Conservation (phyloP, 2,797 vertebrate species). For the Myotis planiceps region DNA sequence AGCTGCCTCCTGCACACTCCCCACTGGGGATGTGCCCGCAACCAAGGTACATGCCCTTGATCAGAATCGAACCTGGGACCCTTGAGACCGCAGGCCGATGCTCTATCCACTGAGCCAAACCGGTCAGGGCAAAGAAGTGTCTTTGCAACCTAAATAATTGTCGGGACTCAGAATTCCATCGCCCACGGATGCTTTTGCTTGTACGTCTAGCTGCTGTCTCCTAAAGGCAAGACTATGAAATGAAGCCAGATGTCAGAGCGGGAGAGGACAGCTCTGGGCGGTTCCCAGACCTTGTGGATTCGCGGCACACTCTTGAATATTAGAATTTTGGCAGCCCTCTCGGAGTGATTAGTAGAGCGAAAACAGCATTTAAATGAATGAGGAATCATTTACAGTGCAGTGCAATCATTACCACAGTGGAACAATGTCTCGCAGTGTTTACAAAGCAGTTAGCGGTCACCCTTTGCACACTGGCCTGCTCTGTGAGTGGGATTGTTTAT, state of each 20-base stretch:
- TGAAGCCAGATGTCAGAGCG: background rate
- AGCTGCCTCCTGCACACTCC: too few relatives aligned
- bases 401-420: slow-evolving; percentile 27
- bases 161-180: background rate
- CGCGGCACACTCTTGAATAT: slow-evolving; percentile 35
- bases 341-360: slow-evolving; percentile 59
- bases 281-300: slow-evolving; percentile 24
- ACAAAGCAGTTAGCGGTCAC: slow-evolving; percentile 39
- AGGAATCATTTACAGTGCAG: slow-evolving; percentile 65
- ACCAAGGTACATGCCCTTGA: too few relatives aligned
- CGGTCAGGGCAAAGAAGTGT: background rate
- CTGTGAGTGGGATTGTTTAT: background rate
- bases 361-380: slow-evolving; percentile 74
- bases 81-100: too few relatives aligned
- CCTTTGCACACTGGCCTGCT: background rate
- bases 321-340: slow-evolving; percentile 62
- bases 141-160: background rate
- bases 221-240: background rate
- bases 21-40: too few relatives aligned
- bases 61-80: too few relatives aligned
- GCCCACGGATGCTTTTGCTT: background rate
- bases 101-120: too few relatives aligned
- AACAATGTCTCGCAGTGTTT: slow-evolving; percentile 47
- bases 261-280: background rate
- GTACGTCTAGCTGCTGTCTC: background rate